These are phyloP conservation scores for Caligus rogercresseyi DNA, from an alignment of 1,140 invertebrate species.

Conservation along the genomic window DNA sequence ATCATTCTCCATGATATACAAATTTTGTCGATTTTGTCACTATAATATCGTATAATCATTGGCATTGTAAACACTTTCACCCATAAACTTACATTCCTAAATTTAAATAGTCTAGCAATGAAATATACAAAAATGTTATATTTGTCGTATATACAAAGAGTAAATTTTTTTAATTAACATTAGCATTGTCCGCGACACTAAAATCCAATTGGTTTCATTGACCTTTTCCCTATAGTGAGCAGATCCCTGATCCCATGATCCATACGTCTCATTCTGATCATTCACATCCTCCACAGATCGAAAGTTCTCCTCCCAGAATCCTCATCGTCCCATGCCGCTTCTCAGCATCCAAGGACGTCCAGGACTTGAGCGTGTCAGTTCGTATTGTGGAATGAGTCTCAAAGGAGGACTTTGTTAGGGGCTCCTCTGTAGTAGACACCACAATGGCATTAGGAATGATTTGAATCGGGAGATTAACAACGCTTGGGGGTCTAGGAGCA, in stretches of 20 bases:
- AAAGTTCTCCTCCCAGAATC: neutral
- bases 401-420: too few relatives aligned
- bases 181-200: neutral
- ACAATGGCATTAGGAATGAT: neutral
- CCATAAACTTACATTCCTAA: too few relatives aligned
- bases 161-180: too few relatives aligned
- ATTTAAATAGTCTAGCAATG: too few relatives aligned
- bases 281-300: neutral
- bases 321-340: neutral
- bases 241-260: neutral
- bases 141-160: too few relatives aligned
- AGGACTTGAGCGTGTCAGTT: neutral
- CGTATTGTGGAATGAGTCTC: too few relatives aligned
- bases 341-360: neutral
- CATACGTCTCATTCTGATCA: neutral
- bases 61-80: too few relatives aligned
- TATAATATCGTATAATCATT: too few relatives aligned
- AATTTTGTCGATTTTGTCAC: too few relatives aligned
- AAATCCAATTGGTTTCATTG: neutral
- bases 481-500: neutral
- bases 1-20: too few relatives aligned
- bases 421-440: too few relatives aligned
- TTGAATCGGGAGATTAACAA: neutral
- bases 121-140: too few relatives aligned
- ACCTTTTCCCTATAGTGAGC: neutral